Base-by-base conservation (phyloP, 1,140 invertebrate species). In the Heterodera schachtii region DNA sequence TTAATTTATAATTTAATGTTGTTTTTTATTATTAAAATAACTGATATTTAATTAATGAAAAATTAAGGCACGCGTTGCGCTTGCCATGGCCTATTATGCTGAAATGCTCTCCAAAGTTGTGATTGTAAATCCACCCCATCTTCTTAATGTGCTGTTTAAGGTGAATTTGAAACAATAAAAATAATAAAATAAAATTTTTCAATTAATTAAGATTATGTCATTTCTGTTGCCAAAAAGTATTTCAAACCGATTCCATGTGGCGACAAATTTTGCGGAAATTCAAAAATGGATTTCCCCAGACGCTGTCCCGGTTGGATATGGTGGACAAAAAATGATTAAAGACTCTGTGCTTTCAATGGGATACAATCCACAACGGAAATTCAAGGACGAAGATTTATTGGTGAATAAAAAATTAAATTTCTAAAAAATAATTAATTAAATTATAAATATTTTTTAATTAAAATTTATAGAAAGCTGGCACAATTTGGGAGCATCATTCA, bases 71-170 rank as follows among this genome's bases (percentile, higher is more conserved):
- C 85, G 85, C 19, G 84, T 86, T 4, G 80, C 83, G 44, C 80
- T 86, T 76, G 84, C 83, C 81, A 47, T 86, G 64, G 84, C 86
- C 13, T 86, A 86, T 70, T 86, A 86, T 60, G 81, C 82, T 3
- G 85, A 86, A 71, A 67, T 86, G 49, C 73, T 86, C 19, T 84
- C 84, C 67, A 66, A 73, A 6, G 85, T 86, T 43, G 74, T 86
- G 31, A 84, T 86, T 31, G 85, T 84, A 19, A 86, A 86, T 73
- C 85, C 85, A 0, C 85, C 85, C 3, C 67, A 81, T 3, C 64
- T 86, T n/a, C 47, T 86, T 9, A 57, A 71, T 43, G 83, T 75
- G 67, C 47, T 86, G 9, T 87, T 84, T 46, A 87, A 87, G 41
- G 84, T 85, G 31, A 11, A 43, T 21, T 64, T 46, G 0, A 64